Percentiles rank a stretch among this genome's conserved stretches.
Conservation (phyloP, 2,797 vertebrate genomes). For the Lutjanus argentimaculatus region DNA sequence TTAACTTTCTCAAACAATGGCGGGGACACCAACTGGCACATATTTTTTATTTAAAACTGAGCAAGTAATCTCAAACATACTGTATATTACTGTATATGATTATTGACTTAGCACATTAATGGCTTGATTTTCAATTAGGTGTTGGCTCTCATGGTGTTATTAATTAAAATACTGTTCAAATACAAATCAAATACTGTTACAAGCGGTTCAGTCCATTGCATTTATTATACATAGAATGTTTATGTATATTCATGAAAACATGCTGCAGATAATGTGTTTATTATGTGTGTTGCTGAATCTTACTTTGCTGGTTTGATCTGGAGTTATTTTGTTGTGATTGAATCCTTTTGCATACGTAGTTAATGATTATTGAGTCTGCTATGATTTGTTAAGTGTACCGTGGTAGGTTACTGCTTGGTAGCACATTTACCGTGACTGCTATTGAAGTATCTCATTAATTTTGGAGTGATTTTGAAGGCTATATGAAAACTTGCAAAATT, state of each 20-base stretch:
- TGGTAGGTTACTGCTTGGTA: constrained; percentile 20
- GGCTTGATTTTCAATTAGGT: background rate
- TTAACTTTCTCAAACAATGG: no score
- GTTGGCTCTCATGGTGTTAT: background rate
- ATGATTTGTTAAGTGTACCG: constrained; percentile 22
- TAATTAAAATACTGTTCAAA: constrained; percentile 14
- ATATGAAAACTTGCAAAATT: constrained; percentile 17
- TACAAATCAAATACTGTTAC: background rate
- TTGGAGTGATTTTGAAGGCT: constrained; percentile 7
- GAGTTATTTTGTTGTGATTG: background rate
- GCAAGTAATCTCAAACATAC: no score
- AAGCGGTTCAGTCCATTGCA: no score
- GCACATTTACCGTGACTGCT: constrained; percentile 13
- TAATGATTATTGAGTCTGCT: constrained; percentile 28
- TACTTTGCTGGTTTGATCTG: constrained; percentile 7
- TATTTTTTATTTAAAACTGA: no score
- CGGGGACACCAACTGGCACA: background rate
- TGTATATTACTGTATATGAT: background rate
- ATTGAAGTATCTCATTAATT: constrained; percentile 37
- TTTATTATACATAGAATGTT: no score
- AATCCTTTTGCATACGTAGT: background rate
- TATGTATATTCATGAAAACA: background rate
- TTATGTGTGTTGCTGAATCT: background rate
- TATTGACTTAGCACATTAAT: background rate
- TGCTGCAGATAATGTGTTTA: background rate